These are phyloP conservation scores for Hirundo rustica DNA, from an alignment of 2,797 vertebrate genomes.

Conservation along the genomic window DNA sequence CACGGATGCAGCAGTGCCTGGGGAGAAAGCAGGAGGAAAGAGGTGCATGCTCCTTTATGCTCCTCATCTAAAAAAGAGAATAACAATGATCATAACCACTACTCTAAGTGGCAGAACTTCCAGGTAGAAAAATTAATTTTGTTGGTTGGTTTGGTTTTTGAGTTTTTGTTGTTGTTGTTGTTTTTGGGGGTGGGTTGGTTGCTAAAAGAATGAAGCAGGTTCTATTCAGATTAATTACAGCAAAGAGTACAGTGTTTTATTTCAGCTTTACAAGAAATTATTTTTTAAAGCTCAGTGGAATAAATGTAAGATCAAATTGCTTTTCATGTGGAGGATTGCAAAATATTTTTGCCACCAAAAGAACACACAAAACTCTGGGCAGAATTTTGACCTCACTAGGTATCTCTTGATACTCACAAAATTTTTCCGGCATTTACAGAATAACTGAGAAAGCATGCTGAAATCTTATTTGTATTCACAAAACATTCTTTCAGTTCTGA, in stretches of 20 bases:
- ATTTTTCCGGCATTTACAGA: neutral
- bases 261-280: neutral
- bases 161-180: neutral
- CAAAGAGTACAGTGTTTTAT: neutral
- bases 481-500: neutral
- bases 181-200: neutral
- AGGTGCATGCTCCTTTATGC: neutral
- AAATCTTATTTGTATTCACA: neutral
- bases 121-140: neutral
- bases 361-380: neutral
- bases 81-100: neutral
- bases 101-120: neutral
- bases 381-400: neutral
- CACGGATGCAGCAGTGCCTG: neutral
- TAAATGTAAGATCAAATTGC: neutral
- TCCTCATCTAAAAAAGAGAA: neutral
- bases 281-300: neutral
- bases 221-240: neutral
- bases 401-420: neutral
- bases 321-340: neutral
- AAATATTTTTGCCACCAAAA: neutral
- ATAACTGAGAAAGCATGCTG: neutral
- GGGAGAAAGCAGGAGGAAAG: neutral
- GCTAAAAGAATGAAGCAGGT: neutral
- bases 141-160: rapidly evolving